Percentiles rank a stretch among this genome's conserved stretches.
Evolutionary conservation across 2,888 invertebrate species (phyloP).

Genomic region (Folsomia candida): DNA sequence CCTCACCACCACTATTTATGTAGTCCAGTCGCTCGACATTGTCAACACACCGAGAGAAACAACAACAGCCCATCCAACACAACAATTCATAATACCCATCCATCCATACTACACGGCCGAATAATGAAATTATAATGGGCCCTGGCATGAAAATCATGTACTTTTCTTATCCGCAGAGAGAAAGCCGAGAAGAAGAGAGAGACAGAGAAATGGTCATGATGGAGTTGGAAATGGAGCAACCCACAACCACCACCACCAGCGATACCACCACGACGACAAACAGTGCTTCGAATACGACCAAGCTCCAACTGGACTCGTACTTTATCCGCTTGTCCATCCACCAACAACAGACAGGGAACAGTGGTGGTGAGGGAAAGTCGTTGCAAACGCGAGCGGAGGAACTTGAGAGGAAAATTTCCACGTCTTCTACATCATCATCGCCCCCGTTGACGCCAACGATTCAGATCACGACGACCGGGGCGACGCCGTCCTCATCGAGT

Average conservation of each 20-base stretch:
- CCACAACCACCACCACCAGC: too few relatives aligned
- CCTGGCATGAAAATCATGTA: not conserved
- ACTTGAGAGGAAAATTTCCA: not conserved
- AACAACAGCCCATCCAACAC: too few relatives aligned
- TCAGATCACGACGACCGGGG: conserved; percentile 10
- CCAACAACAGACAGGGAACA: not conserved
- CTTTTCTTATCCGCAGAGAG: not conserved
- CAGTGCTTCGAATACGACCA: too few relatives aligned
- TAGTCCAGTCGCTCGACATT: too few relatives aligned
- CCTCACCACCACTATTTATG: too few relatives aligned
- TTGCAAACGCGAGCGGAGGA: not conserved
- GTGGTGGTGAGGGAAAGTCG: conserved; percentile 8
- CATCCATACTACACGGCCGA: too few relatives aligned
- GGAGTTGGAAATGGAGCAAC: conserved; percentile 2
- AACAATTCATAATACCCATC: too few relatives aligned
- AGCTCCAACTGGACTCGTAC: conserved; percentile 42
- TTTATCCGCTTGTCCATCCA: conserved; percentile 35
- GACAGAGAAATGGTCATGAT: not conserved
- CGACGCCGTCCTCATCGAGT: not conserved
- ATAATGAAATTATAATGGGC: not conserved
- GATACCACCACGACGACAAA: conserved; percentile 10
- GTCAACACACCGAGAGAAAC: too few relatives aligned
- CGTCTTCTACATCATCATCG: not conserved
- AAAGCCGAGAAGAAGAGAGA: not conserved
- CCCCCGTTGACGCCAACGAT: not conserved